Percentiles rank a stretch among this genome's conserved stretches.
phyloP scores from a whole-genome alignment of 2,113 vertebrate species.

The Thinocorus orbignyianus region DNA sequence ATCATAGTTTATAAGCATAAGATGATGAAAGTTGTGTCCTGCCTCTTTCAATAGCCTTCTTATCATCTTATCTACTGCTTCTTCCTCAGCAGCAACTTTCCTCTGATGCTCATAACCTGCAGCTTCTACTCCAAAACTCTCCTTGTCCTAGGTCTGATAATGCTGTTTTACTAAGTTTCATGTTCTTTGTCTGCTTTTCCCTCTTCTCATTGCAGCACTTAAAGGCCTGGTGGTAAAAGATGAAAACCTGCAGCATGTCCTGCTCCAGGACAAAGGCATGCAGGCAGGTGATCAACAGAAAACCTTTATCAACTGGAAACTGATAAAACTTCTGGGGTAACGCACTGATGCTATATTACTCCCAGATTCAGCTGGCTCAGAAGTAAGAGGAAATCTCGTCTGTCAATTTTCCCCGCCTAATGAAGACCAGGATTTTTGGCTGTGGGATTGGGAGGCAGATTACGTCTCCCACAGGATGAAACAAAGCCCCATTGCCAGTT shows the following conservation, averaged over 20 bases:
- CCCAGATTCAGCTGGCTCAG: constrained; percentile 43
- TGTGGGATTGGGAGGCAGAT: neutral
- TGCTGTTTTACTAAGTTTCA: neutral
- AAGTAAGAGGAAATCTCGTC: constrained; percentile 40
- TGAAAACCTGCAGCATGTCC: neutral
- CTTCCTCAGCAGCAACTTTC: neutral
- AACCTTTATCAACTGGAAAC: constrained; percentile 25
- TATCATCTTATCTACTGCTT: neutral
- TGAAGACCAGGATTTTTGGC: constrained; percentile 55
- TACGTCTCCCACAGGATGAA: neutral
- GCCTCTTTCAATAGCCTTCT: neutral
- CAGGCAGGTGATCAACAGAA: constrained; percentile 34
- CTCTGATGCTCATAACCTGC: neutral
- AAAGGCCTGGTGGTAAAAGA: neutral
- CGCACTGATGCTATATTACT: constrained; percentile 33
- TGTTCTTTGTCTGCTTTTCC: neutral
- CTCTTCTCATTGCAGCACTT: neutral
- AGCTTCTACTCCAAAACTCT: neutral
- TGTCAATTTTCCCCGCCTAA: neutral
- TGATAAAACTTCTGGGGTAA: constrained; percentile 29
- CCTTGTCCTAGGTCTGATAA: neutral
- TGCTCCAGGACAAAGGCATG: neutral
- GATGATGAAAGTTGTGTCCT: neutral
- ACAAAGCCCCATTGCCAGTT: neutral
- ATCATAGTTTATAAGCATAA: neutral